phyloP scores from a whole-genome alignment of 2,113 vertebrate genomes.

The human (Homo sapiens) region GRCh38 chr1:183869001-183869500 shows the following conservation, averaged over 20 bases:
- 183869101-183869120: too few species aligned
- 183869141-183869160: conserved; percentile 5
- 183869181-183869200: conserved; percentile 4
- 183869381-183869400: conserved; percentile 42
- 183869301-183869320: conserved; percentile 29
- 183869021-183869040: too few species aligned
- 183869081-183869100: too few species aligned
- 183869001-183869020: too few species aligned
- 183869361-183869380: conserved; percentile 56
- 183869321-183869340: conserved; percentile 44
- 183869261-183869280: background rate
- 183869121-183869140: too few species aligned
- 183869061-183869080: too few species aligned
- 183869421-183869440: conserved; percentile 41
- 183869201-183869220: conserved; percentile 56
- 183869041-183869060: too few species aligned
- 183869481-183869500: conserved; percentile 32
- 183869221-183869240: conserved; percentile 23
- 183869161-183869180: conserved; percentile 27
- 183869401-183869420: conserved; percentile 62
- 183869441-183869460: conserved; percentile 65
- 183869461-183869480: conserved; percentile 51
- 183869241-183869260: conserved; percentile 38
- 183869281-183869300: conserved; percentile 3
- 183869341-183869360: background rate